phyloP scores from a whole-genome alignment of 2,888 invertebrate species.

The Dryocosmus kuriphilus region DNA sequence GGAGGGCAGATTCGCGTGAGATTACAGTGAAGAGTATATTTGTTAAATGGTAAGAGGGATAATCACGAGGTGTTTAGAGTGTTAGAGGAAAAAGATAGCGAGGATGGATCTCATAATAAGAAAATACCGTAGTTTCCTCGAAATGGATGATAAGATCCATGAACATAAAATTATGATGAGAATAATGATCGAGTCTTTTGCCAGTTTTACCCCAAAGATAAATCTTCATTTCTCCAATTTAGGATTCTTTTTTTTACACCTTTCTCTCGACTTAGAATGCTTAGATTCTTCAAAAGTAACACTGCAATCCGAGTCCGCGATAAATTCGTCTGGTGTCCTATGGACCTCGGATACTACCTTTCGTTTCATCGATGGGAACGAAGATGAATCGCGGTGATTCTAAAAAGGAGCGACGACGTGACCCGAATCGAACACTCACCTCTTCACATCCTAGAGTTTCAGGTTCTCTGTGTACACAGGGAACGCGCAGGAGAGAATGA shows the following conservation, averaged over 20 bases:
- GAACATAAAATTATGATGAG: background rate
- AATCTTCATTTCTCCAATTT: background rate
- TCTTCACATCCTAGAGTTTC: conserved; percentile 26
- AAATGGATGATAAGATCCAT: background rate
- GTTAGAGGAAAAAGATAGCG: no score
- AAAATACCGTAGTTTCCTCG: no score
- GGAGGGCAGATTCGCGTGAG: no score
- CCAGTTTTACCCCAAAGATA: background rate
- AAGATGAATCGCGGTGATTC: conserved; percentile 63
- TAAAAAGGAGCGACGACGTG: conserved; percentile 57
- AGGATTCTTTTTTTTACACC: conserved; percentile 6
- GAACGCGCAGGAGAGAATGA: background rate
- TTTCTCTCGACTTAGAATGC: background rate
- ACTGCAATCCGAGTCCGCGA: conserved; percentile 42
- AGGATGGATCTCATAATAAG: no score
- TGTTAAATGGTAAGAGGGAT: no score
- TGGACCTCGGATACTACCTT: conserved; percentile 50
- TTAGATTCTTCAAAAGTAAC: conserved; percentile 11
- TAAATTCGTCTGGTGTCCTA: conserved; percentile 49
- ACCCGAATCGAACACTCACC: conserved; percentile 48
- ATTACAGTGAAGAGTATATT: no score
- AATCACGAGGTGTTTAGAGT: no score
- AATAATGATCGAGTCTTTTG: background rate
- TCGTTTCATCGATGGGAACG: conserved; percentile 58
- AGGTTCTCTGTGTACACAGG: conserved; percentile 11